Evolutionary conservation across 2,797 vertebrate genomes (phyloP).

Genomic region (Cottoperca gobio): DNA sequence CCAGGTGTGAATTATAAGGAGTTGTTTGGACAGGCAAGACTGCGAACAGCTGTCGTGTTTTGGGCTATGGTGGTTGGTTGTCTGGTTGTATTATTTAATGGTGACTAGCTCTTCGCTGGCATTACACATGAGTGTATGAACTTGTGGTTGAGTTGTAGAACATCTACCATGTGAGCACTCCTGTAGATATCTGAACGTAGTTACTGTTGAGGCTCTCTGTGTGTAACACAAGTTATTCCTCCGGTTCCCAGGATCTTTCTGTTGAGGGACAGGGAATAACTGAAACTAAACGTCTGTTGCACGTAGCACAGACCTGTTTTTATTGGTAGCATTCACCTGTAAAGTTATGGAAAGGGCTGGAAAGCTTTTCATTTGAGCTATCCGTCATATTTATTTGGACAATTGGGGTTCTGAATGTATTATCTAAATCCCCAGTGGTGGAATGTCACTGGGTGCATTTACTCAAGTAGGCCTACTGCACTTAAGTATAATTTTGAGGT

Average conservation of each 20-base stretch:
- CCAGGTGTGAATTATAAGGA: constrained; percentile 2
- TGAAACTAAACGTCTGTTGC: no score
- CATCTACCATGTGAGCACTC: background rate
- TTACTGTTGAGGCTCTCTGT: background rate
- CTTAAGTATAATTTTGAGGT: no score
- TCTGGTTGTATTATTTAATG: background rate
- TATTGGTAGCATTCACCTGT: background rate
- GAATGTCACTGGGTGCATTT: no score
- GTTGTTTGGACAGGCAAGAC: constrained; percentile 19
- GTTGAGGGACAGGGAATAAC: background rate
- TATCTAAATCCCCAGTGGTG: no score
- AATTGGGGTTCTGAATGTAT: no score
- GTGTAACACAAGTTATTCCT: background rate
- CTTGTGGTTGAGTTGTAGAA: background rate
- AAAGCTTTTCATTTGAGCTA: background rate
- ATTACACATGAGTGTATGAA: background rate
- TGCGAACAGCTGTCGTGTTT: background rate
- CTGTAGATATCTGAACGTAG: background rate
- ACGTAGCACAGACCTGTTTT: background rate
- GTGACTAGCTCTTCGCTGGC: background rate
- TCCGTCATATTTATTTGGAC: no score
- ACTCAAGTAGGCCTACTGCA: no score
- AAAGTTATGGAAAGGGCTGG: background rate
- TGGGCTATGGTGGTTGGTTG: background rate
- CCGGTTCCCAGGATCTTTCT: constrained; percentile 1